These are phyloP conservation scores for Perizoma flavofasciatum DNA, from an alignment of 2,888 invertebrate species.

Conservation along the genomic window DNA sequence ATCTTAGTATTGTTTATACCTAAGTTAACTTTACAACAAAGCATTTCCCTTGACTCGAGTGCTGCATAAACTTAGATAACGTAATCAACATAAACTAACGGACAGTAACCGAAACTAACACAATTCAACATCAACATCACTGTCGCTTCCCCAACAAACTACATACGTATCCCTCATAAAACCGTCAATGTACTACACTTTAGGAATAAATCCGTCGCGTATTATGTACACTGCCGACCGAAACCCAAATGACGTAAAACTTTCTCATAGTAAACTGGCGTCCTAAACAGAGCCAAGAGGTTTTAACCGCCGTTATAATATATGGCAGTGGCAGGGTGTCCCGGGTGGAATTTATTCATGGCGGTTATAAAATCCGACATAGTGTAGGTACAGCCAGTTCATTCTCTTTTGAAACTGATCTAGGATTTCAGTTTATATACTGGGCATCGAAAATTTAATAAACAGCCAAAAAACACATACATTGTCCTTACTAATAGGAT, in stretches of 20 bases:
- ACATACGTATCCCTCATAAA: slow-evolving; percentile 24
- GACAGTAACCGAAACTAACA: slow-evolving; percentile 22
- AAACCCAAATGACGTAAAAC: slow-evolving; percentile 47
- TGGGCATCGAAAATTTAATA: slow-evolving; percentile 22
- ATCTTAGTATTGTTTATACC: too few relatives aligned
- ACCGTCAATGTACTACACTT: slow-evolving; percentile 14
- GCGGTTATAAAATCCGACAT: slow-evolving; percentile 77
- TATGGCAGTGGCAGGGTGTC: slow-evolving; percentile 64
- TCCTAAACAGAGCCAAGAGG: slow-evolving; percentile 58
- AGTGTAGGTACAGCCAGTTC: slow-evolving; percentile 54
- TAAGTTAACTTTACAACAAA: slow-evolving; percentile 21
- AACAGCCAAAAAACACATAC: too few relatives aligned
- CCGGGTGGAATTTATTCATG: slow-evolving; percentile 76
- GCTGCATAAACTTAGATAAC: slow-evolving; percentile 30
- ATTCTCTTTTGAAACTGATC: slow-evolving; percentile 69
- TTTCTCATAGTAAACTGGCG: slow-evolving; percentile 50
- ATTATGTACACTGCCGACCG: slow-evolving; percentile 49
- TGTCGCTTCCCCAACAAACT: slow-evolving; percentile 27
- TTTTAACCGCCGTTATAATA: slow-evolving; percentile 69
- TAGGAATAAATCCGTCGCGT: slow-evolving; percentile 14
- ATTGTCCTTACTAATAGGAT: too few relatives aligned
- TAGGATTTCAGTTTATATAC: slow-evolving; percentile 32
- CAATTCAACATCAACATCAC: slow-evolving; percentile 29
- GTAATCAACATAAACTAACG: slow-evolving; percentile 28
- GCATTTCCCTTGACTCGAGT: slow-evolving; percentile 13